These are phyloP conservation scores for Phyllotreta cruciferae DNA, from an alignment of 2,888 invertebrate species.

Conservation along the genomic window DNA sequence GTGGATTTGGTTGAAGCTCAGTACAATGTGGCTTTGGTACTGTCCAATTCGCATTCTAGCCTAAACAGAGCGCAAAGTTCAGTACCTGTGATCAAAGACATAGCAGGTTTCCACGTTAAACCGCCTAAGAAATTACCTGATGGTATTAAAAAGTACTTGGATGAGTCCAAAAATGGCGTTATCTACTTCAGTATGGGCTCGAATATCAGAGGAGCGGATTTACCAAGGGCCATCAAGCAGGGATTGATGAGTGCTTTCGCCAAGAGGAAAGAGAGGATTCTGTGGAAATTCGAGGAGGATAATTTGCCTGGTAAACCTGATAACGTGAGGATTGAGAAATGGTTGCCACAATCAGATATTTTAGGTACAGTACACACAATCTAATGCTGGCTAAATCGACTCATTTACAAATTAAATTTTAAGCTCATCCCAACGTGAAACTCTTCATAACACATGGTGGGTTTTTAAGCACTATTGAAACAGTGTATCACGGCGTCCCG, in stretches of 20 bases:
- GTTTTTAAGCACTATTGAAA: constrained; percentile 61
- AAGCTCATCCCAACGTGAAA: constrained; percentile 61
- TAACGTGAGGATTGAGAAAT: constrained; percentile 55
- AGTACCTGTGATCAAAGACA: constrained; percentile 64
- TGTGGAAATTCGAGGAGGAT: constrained; percentile 74
- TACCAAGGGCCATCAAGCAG: constrained; percentile 62
- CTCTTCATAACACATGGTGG: constrained; percentile 63
- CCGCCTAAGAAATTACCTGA: constrained; percentile 46
- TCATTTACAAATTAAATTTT: too few species aligned
- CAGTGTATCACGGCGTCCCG: constrained; percentile 61
- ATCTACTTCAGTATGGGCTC: constrained; percentile 69
- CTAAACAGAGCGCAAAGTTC: constrained; percentile 61
- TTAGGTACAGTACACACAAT: too few species aligned
- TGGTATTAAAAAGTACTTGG: constrained; percentile 63
- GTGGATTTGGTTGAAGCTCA: constrained; percentile 44
- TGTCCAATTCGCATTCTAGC: constrained; percentile 60
- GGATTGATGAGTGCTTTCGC: constrained; percentile 66
- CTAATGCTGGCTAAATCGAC: too few species aligned
- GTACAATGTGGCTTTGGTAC: constrained; percentile 47
- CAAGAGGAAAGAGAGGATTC: constrained; percentile 66
- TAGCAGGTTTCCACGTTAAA: constrained; percentile 63
- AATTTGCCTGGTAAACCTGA: constrained; percentile 45
- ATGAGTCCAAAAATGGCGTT: constrained; percentile 63
- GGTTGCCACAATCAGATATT: constrained; percentile 49
- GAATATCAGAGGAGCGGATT: constrained; percentile 63